A percentile compares a stretch with the other conserved stretches of the same genome.
These are phyloP conservation scores for Pipistrellus kuhlii DNA, from an alignment of 2,797 vertebrate genomes.

Conservation along the genomic window DNA sequence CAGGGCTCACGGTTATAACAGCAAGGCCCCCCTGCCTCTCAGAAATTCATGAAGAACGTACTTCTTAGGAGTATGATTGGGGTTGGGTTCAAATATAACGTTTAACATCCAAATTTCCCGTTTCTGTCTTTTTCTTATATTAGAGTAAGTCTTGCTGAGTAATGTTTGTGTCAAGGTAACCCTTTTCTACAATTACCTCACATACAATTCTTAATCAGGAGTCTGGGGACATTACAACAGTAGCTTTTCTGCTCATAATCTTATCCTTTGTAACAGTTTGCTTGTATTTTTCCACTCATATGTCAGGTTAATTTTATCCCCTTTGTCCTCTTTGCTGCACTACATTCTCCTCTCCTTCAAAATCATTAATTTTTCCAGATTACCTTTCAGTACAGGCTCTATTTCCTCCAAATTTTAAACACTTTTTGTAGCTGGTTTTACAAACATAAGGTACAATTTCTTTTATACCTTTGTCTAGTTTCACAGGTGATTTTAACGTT, in stretches of 20 bases:
- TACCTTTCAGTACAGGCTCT: background rate
- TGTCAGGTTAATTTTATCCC: background rate
- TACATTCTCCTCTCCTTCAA: background rate
- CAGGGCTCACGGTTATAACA: background rate
- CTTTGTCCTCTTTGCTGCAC: background rate
- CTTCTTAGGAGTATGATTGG: background rate
- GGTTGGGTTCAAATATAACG: background rate
- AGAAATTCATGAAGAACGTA: background rate
- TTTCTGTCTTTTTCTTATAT: background rate
- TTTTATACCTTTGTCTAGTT: background rate
- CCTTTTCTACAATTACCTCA: background rate
- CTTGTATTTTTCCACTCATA: background rate
- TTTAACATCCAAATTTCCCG: background rate
- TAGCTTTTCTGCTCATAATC: background rate
- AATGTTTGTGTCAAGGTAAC: background rate
- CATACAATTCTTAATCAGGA: background rate
- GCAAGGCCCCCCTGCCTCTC: background rate
- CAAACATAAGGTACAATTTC: background rate
- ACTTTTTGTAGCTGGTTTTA: background rate
- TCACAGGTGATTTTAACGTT: background rate
- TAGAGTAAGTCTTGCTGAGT: background rate
- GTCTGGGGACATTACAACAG: background rate
- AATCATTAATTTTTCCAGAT: conserved; percentile 7
- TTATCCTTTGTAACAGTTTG: background rate
- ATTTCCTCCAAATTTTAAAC: background rate